phyloP scores from a whole-genome alignment of 2,888 invertebrate species.

The Tipula lateralis region DNA sequence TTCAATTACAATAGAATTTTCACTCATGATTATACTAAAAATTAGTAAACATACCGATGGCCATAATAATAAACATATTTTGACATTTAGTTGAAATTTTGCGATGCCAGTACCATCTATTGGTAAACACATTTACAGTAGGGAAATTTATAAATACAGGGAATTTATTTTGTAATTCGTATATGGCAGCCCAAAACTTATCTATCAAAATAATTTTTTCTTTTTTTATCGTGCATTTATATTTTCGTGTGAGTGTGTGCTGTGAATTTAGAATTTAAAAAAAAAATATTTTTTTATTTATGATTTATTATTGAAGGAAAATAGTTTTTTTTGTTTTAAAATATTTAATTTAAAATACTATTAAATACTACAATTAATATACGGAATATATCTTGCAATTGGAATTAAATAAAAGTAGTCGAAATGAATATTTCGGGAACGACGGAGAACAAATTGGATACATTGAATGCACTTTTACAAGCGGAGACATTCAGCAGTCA shows the following conservation, averaged over 20 bases:
- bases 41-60: not conserved
- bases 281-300: not conserved
- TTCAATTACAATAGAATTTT: not conserved
- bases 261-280: conserved; percentile 20
- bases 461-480: conserved; percentile 73
- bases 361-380: not conserved
- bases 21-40: not conserved
- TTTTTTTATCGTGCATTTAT: conserved; percentile 26
- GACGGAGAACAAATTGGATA: conserved; percentile 75
- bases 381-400: not conserved
- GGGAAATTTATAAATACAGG: too few relatives aligned
- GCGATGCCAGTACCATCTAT: not conserved
- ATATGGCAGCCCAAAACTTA: not conserved
- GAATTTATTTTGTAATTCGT: not conserved
- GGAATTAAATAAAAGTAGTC: not conserved
- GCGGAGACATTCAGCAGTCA: conserved; percentile 45
- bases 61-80: not conserved
- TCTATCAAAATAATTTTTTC: not conserved
- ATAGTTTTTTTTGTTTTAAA: not conserved
- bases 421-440: conserved; percentile 59
- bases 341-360: not conserved
- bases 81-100: not conserved
- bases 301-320: not conserved
- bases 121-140: not conserved
- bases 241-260: conserved; percentile 28